Base-by-base conservation (phyloP, 2,797 vertebrate species). In the Myiotriccus ornatus region DNA sequence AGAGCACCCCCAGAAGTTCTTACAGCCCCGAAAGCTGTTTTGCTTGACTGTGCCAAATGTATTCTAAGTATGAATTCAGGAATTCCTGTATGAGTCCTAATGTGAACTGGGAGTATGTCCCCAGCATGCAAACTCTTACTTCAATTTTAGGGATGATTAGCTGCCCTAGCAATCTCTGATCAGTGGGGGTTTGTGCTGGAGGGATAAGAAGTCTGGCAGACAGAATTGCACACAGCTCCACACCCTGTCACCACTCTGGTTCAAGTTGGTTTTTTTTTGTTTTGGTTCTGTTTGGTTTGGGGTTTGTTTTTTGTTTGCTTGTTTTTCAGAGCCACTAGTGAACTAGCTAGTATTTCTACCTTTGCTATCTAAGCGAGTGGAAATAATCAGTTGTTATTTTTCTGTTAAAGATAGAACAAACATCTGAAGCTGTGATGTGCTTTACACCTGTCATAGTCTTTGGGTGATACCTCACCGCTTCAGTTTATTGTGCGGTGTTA, bases 191-290 rank as follows among this genome's bases (percentile, higher is more conserved):
- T 30, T 46, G 4, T 55, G 43, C 15, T 50, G 27, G 7, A 44
- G 23, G 15, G 10, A 50, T 17, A 44, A 63, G 25, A 86, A 88
- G 59, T 21, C 6, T 2, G 3, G 14, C 12, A 49, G 71, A 82
- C 7, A 57, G 34, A 64, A 32, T 6, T 9, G 3, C 7, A 69
- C 12, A 10, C 7, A 15, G 39, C 17, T 87, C 17, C 55, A 25
- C 5, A 35, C 9, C 5, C 4, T 11, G 6, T 47, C 6, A 44
- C 13, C 14, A 5, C 25, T 71, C 1, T 3, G 5, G 9, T 65
- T 84, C 24, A 55, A 12, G 6, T 44, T 60, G 23, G 21, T 37
- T n/a, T 22, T 47, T 41, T 39, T 59, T 44, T 30, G 20, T 4
- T 46, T 67, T 74, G 34, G 8, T 52, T 35, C 53, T 37, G 14